These are phyloP conservation scores for Butorides virescens DNA, from an alignment of 2,113 vertebrate species.

Conservation along the genomic window DNA sequence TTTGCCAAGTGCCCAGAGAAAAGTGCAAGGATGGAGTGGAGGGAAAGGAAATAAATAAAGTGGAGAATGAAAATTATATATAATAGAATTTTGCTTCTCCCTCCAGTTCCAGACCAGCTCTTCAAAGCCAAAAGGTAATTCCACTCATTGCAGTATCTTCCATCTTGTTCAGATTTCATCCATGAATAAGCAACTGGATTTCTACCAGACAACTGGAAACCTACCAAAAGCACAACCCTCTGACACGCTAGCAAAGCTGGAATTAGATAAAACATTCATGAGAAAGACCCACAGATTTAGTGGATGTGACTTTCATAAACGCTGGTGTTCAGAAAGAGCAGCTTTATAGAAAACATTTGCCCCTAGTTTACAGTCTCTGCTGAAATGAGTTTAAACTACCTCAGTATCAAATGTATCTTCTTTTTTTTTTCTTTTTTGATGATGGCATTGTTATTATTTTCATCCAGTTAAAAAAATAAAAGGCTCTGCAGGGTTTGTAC, in stretches of 20 bases:
- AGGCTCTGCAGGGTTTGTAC: background rate
- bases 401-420: background rate
- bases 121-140: slow-evolving; percentile 47
- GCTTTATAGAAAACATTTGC: slow-evolving; percentile 54
- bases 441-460: background rate
- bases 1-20: slow-evolving; percentile 32
- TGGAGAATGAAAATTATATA: background rate
- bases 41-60: background rate
- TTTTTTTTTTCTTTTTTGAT: background rate
- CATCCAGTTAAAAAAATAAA: background rate
- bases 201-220: slow-evolving; percentile 9
- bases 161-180: slow-evolving; percentile 29
- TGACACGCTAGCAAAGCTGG: background rate
- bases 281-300: slow-evolving; percentile 47
- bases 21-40: background rate
- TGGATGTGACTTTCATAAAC: slow-evolving; percentile 4
- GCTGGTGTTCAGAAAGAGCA: background rate
- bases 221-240: slow-evolving; percentile 1
- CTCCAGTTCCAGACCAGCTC: background rate
- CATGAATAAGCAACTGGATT: slow-evolving; percentile 1
- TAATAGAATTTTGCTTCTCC: background rate
- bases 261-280: slow-evolving; percentile 48
- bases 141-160: slow-evolving; percentile 6
- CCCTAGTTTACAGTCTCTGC: background rate
- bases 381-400: background rate